A percentile compares a stretch with the other conserved stretches of the same genome.
Evolutionary conservation across 53 echinoderm and acorn worm species (phyloP).

Genomic region (Zoroaster sp.): DNA sequence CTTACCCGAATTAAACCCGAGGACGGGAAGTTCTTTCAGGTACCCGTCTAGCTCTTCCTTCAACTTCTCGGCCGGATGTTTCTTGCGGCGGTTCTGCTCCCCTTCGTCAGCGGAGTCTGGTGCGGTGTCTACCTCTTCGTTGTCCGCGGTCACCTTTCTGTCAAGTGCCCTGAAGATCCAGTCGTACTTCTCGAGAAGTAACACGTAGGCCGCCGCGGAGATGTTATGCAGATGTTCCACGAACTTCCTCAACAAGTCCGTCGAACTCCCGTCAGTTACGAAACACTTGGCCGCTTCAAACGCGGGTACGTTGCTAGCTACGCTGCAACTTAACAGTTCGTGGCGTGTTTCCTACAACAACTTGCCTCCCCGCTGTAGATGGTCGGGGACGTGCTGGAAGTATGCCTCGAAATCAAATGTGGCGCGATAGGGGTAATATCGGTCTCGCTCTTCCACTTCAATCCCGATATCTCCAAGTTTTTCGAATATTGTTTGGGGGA

Average conservation of each 20-base stretch:
- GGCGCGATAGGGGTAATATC: background rate
- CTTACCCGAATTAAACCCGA: constrained; percentile 29
- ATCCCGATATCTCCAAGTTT: background rate
- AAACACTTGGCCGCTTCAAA: constrained; percentile 17
- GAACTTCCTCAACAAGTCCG: constrained; percentile 4
- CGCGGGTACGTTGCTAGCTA: constrained; percentile 42
- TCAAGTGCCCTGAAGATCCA: background rate
- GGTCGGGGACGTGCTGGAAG: background rate
- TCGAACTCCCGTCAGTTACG: constrained; percentile 19
- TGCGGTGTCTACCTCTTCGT: no score
- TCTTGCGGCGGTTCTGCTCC: no score
- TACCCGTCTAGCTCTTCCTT: background rate
- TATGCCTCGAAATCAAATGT: background rate
- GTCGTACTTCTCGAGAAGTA: background rate
- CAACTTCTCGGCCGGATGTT: background rate
- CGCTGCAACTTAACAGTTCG: constrained; percentile 35
- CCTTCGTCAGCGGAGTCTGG: no score
- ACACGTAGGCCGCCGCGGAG: background rate
- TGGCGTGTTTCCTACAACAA: constrained; percentile 1
- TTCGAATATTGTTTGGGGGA: background rate
- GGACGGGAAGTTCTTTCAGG: background rate
- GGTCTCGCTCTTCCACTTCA: background rate
- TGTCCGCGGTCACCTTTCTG: no score
- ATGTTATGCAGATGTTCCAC: constrained; percentile 15
- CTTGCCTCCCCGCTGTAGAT: background rate